Conservation (phyloP, 1,140 invertebrate genomes). For the Galleria mellonella region DNA sequence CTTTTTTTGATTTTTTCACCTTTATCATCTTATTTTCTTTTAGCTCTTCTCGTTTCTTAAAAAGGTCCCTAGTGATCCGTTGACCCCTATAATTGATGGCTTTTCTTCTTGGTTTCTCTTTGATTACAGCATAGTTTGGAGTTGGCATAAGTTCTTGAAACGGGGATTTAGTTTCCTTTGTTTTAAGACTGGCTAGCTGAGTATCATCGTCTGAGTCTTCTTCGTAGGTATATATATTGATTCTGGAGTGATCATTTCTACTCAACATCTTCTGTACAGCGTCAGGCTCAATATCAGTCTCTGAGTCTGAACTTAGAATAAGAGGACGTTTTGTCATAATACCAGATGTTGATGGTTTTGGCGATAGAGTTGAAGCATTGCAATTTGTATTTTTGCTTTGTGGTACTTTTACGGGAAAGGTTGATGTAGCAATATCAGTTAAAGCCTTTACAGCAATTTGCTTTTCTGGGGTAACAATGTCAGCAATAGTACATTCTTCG, state of each 20-base stretch:
- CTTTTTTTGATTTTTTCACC: slow-evolving; percentile 12
- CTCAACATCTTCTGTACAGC: not conserved
- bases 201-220: not conserved
- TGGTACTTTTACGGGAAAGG: no score
- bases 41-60: slow-evolving; percentile 15
- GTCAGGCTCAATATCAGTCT: not conserved
- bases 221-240: not conserved
- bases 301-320: not conserved
- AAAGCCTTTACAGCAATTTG: not conserved
- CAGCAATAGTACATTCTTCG: not conserved
- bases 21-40: slow-evolving; percentile 5
- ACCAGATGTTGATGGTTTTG: not conserved
- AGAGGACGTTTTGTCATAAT: no score
- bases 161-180: slow-evolving; percentile 2
- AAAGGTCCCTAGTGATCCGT: slow-evolving; percentile 16
- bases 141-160: slow-evolving; percentile 19
- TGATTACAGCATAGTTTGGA: slow-evolving; percentile 19
- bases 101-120: slow-evolving; percentile 12
- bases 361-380: not conserved
- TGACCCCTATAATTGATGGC: slow-evolving; percentile 22
- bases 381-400: not conserved
- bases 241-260: not conserved
- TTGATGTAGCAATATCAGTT: no score
- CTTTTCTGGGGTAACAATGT: not conserved
- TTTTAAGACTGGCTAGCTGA: not conserved